A percentile compares a stretch with the other conserved stretches of the same genome.
Conservation (phyloP, 2,888 invertebrate species). For the Pristionchus japonicus region DNA sequence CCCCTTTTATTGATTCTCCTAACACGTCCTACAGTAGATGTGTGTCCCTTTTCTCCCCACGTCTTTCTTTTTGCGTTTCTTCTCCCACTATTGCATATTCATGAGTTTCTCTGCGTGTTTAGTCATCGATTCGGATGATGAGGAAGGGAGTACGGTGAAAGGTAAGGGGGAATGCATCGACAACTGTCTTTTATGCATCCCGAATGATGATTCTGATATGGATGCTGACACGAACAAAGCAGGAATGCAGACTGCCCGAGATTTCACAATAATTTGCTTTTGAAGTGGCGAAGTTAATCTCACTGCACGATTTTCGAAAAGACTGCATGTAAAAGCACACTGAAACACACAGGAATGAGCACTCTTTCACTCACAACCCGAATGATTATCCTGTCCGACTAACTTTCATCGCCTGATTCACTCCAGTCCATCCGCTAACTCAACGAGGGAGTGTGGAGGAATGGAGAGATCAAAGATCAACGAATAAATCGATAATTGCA, state of each 20-base stretch:
- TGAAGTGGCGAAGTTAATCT: not conserved
- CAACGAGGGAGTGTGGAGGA: not conserved
- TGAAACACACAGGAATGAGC: not conserved
- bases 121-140: slow-evolving; percentile 39
- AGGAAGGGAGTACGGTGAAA: slow-evolving; percentile 30
- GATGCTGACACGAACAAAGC: not conserved
- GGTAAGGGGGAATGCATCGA: not conserved
- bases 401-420: not conserved
- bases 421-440: not conserved
- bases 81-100: not conserved
- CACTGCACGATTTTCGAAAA: not conserved
- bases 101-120: slow-evolving; percentile 8
- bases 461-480: not conserved
- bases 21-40: slow-evolving; percentile 6
- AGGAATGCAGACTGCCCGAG: not conserved
- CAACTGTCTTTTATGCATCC: not conserved
- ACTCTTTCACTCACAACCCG: not conserved
- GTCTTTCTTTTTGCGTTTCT: slow-evolving; percentile 7
- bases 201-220: not conserved
- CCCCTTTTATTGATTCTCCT: not conserved
- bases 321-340: not conserved
- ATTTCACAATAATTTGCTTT: not conserved
- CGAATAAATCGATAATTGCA: slow-evolving; percentile 75
- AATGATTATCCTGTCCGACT: not conserved
- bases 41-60: not conserved